Evolutionary conservation across 2,797 vertebrate genomes (phyloP), one percentile per base, ranked within the genome.

Genomic region (Melanotaenia parkinsoni): DNA sequence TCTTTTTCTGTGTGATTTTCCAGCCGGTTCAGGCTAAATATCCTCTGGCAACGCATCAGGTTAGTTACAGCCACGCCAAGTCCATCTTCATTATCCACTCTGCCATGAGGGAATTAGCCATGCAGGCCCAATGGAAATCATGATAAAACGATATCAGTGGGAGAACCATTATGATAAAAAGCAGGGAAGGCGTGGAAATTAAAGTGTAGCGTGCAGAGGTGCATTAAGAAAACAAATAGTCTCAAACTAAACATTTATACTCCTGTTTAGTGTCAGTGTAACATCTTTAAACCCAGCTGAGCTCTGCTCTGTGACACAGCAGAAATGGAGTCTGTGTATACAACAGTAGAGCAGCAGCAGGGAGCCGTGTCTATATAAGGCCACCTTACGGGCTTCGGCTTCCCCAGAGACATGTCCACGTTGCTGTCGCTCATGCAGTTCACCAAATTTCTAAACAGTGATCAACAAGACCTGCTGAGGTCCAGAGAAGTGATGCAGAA

Each of bases 291-390:
- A 82, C 66, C 1, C 3, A 13, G 57, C 53, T 22, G 47, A 77
- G 63, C n/a, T 76, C 67, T 64, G 67, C 35, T 53, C n/a, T 72
- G 69, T 66, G 75, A 83, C 69, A 71, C 58, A 84, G 56, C 67
- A 71, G 83, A 66, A 61, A 1, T n/a, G 67, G 67, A 45, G 67
- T 50, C 40, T 68, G 54, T 74, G 67, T 59, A n/a, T 58, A 2
- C 32, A 71, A 37, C 54, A 77, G 67, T 68, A 81, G 58, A 20
- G 74, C 66, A 79, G 82, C 63, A 84, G 81, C 85, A 77, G 70
- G 43, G 62, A 86, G 60, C 59, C 77, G 72, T 91, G 90, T 54
- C 92, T 87, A 88, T 91, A 92, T 90, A 93, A 64, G 92, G 92
- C 56, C 67, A 70, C 78, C 79, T 73, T 73, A 70, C 67, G 72